Evolutionary conservation across 23 tunicate species (phyloP).

Genomic region (Styela plicata): DNA sequence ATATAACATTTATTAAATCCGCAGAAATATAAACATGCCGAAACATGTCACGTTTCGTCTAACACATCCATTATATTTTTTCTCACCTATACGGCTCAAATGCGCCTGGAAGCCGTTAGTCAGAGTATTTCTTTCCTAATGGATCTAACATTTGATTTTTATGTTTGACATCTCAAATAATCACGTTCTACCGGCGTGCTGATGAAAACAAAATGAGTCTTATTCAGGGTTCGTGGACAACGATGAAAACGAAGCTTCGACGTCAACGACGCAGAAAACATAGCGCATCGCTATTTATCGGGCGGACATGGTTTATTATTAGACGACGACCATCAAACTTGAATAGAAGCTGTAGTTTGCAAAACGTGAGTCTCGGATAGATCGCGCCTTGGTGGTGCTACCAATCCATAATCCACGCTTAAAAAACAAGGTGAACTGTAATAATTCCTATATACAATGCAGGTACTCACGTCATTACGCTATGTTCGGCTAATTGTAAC

Average conservation of each 20-base stretch:
- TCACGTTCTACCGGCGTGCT: slow-evolving; percentile 8
- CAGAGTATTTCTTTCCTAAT: neutral
- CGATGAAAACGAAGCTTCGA: slow-evolving; percentile 8
- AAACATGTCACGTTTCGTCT: neutral
- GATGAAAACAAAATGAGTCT: neutral
- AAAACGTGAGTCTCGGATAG: too few species aligned
- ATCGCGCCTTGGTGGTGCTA: too few species aligned
- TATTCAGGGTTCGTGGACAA: neutral
- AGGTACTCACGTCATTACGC: too few species aligned
- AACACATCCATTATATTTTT: neutral
- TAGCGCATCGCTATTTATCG: too few species aligned
- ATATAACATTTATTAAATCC: neutral
- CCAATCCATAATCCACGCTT: too few species aligned
- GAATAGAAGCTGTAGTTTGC: too few species aligned
- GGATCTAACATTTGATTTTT: neutral
- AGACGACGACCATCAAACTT: too few species aligned
- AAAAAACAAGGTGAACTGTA: too few species aligned
- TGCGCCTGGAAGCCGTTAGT: neutral
- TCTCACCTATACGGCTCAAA: slow-evolving; percentile 4
- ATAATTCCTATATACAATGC: too few species aligned
- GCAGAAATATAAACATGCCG: neutral
- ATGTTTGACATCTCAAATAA: slow-evolving; percentile 16
- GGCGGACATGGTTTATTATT: too few species aligned
- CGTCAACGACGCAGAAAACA: neutral
- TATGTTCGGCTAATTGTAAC: too few species aligned